Base-by-base conservation (phyloP, 2,888 invertebrate genomes). In the Chaetogeoica ovagalla region DNA sequence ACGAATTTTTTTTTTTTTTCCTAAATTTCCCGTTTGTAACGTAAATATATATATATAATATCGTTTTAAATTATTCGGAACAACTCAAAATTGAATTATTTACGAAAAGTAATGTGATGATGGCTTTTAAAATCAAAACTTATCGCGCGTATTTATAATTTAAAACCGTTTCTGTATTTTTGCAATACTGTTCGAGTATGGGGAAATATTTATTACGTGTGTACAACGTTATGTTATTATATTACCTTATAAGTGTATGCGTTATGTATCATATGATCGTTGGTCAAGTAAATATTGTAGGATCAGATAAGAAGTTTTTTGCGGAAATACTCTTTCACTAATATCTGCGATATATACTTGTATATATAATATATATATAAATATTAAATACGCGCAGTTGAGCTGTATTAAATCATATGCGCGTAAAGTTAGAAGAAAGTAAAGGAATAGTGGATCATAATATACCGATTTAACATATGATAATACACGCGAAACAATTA, bases 351-450 rank as follows among this genome's bases (percentile, higher is more conserved):
- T 30, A 30, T 30, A 30, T 30, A 4, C 55, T 48, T 62, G 43
- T 30, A 30, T 2, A 30, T 30, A 30, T 52, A n/a, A n/a, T n/a
- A n/a, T n/a, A n/a, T n/a, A n/a, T n/a, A n/a, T n/a, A n/a, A n/a
- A n/a, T n/a, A n/a, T n/a, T n/a, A 63, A 60, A 52, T 37, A 17
- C 19, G 52, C 37, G n/a, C 30, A 30, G 30, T 73, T 37, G 37
- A 63, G 65, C 52, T 65, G n/a, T 74, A 48, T 48, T 48, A 48
- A 48, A 48, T n/a, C 65, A 65, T 7, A 8, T 65, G 65, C 11
- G 9, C 43, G 21, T 55, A 65, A 63, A 63, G 63, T 74, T 74
- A 57, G 57, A 75, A 75, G 75, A 75, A 75, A 75, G 75, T 75
- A 57, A 75, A 59, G 23, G 43, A 65, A 57, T 75, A 75, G 43